Percentiles rank a stretch among this genome's conserved stretches.
Conservation (phyloP, 1,140 invertebrate genomes). For the Phortica variegata region DNA sequence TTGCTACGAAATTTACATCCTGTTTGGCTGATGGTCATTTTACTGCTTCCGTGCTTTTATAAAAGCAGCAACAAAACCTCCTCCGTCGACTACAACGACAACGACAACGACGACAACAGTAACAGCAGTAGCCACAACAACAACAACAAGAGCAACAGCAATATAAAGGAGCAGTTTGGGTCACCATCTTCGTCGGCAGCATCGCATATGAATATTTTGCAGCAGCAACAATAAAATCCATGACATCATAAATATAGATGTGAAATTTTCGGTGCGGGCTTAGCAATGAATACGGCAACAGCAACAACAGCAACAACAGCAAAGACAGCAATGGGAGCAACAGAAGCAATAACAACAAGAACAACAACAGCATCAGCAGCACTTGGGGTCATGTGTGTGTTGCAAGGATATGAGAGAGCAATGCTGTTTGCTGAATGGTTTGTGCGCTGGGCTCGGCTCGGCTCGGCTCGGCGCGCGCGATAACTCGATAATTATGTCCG, state of each 20-base stretch:
- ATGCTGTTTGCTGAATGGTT: background rate
- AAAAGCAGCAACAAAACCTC: constrained; percentile 1
- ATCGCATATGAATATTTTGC: constrained; percentile 53
- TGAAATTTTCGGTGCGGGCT: constrained; percentile 52
- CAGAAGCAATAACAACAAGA: no score
- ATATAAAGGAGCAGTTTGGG: constrained; percentile 7
- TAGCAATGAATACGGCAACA: constrained; percentile 20
- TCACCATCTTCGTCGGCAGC: constrained; percentile 2
- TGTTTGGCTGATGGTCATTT: constrained; percentile 53
- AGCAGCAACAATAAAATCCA: constrained; percentile 54
- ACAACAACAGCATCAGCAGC: no score
- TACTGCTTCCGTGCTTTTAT: constrained; percentile 44
- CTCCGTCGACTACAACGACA: background rate
- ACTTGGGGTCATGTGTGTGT: background rate
- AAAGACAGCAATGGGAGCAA: no score
- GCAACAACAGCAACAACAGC: no score
- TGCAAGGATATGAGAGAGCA: background rate
- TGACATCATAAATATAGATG: constrained; percentile 56
- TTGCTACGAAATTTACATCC: constrained; percentile 52
- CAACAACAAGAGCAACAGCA: constrained; percentile 12
- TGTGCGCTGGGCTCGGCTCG: background rate
- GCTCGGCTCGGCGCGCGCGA: constrained; percentile 51
- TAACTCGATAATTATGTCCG: constrained; percentile 58
- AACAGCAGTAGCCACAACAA: background rate
- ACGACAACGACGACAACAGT: constrained; percentile 11